These are phyloP conservation scores for Solenopsis invicta DNA, from an alignment of 1,140 invertebrate species.

Conservation along the genomic window DNA sequence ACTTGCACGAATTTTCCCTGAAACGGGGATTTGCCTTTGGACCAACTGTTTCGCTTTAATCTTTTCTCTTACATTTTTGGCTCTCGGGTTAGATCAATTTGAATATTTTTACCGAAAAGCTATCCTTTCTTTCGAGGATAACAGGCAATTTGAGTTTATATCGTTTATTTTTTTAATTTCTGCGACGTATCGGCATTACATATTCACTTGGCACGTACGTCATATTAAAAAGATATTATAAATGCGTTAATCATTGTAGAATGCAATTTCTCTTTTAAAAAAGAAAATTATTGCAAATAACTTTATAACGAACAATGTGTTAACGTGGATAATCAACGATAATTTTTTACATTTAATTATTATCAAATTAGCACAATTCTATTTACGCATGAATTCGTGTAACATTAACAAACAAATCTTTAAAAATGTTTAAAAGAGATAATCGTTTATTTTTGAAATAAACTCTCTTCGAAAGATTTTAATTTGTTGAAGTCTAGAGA, in stretches of 20 bases:
- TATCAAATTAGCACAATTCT: not conserved
- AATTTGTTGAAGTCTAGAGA: not conserved
- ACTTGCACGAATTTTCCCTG: not conserved
- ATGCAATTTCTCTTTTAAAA: not conserved
- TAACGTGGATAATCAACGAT: not conserved
- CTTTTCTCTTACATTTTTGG: not conserved
- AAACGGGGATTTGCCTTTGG: not conserved
- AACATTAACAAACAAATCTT: not conserved
- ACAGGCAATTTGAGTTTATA: not conserved
- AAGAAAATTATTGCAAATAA: not conserved
- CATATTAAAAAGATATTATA: not conserved
- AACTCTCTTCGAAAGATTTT: not conserved
- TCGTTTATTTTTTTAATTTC: not conserved
- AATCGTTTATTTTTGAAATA: not conserved
- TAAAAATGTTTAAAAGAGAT: not conserved
- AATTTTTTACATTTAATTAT: not conserved
- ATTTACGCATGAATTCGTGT: not conserved
- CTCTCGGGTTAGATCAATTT: not conserved
- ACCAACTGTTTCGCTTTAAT: not conserved
- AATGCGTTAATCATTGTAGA: not conserved
- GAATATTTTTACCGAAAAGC: not conserved
- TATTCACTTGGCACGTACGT: not conserved
- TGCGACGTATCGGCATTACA: too few relatives aligned
- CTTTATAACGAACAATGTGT: too few relatives aligned
- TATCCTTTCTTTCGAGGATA: not conserved